These are phyloP conservation scores for Scopus umbretta DNA, from an alignment of 2,113 vertebrate genomes.

Conservation along the genomic window DNA sequence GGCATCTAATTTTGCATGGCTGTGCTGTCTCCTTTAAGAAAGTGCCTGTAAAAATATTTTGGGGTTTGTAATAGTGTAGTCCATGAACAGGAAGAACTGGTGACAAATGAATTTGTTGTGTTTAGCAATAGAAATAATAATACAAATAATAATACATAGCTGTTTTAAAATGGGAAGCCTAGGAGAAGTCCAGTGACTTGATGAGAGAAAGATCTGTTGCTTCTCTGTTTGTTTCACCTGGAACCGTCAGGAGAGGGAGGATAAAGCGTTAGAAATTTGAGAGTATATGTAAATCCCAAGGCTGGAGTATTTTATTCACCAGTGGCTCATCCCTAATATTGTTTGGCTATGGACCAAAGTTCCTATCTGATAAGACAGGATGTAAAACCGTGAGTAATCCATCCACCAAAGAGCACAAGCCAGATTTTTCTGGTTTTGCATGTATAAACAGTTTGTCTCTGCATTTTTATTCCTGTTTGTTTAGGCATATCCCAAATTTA, in stretches of 20 bases:
- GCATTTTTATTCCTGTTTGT: neutral
- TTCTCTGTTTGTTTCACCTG: neutral
- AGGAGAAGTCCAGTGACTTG: neutral
- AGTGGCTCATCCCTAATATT: conserved; percentile 1
- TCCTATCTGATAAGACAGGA: conserved; percentile 16
- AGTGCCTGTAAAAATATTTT: neutral
- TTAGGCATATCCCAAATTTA: neutral
- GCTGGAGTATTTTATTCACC: neutral
- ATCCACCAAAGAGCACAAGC: neutral
- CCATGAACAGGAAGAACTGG: neutral
- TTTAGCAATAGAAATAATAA: neutral
- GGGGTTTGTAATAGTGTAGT: neutral
- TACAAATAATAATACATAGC: neutral
- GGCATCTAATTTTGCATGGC: neutral
- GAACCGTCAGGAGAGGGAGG: neutral
- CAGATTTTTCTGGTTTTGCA: neutral
- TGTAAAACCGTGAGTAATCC: neutral
- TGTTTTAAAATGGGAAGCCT: neutral
- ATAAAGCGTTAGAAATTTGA: neutral
- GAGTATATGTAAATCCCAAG: neutral
- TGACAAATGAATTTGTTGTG: neutral
- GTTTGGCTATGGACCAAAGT: neutral
- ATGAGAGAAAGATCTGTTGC: neutral
- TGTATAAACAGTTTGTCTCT: neutral
- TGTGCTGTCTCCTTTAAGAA: neutral